These are phyloP conservation scores for Pocillopora grandis DNA, from an alignment of 92 coral and sea anemone species.

Conservation along the genomic window DNA sequence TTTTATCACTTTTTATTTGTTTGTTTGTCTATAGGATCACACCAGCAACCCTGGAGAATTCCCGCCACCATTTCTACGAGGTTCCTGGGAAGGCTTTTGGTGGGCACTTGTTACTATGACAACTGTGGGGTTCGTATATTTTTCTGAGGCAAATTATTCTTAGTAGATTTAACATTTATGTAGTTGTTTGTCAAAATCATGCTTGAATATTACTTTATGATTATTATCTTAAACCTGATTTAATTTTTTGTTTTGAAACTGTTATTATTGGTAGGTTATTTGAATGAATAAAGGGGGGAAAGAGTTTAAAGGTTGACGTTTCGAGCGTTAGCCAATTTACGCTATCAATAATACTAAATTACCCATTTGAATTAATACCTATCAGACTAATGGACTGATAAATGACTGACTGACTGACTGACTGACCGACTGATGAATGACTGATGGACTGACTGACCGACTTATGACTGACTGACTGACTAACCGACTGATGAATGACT, in stretches of 20 bases:
- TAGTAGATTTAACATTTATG: too few species aligned
- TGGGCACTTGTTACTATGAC: constrained; percentile 99
- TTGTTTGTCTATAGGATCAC: constrained; percentile 67
- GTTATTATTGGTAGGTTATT: too few species aligned
- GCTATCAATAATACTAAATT: too few species aligned
- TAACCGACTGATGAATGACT: too few species aligned
- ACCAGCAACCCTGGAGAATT: constrained; percentile 83
- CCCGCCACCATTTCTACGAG: constrained; percentile 91
- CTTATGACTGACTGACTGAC: neutral
- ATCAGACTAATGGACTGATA: neutral
- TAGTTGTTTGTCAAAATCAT: too few species aligned
- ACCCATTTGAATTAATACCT: neutral
- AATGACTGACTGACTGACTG: too few species aligned
- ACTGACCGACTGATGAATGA: neutral
- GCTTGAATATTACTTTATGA: too few species aligned
- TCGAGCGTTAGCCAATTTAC: too few species aligned
- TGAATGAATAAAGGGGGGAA: too few species aligned
- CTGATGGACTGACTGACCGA: neutral
- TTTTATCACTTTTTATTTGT: neutral
- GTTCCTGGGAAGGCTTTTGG: constrained; percentile 98
- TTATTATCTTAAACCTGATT: too few species aligned
- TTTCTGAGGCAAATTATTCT: neutral
- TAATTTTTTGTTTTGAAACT: too few species aligned
- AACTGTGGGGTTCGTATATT: constrained; percentile 75
- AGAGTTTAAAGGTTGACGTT: too few species aligned